phyloP scores from a whole-genome alignment of 2,113 vertebrate genomes.

The Proteles cristata region DNA sequence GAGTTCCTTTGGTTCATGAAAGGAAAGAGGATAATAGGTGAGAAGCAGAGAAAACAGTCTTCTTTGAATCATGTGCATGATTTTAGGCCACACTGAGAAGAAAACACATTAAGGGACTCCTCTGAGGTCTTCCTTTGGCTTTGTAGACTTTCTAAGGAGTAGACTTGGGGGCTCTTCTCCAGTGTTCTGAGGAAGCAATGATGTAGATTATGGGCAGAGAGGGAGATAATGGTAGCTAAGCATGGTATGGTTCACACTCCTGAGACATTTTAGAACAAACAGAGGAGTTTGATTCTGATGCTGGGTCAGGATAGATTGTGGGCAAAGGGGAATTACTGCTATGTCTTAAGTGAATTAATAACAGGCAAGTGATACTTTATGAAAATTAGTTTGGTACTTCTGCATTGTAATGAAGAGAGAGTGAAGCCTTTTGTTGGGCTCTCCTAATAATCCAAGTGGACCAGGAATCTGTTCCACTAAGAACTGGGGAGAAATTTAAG shows the following conservation, averaged over 20 bases:
- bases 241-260: background rate
- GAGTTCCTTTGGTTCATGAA: background rate
- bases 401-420: constrained; percentile 21
- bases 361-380: constrained; percentile 55
- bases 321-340: constrained; percentile 1
- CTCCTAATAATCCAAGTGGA: constrained; percentile 13
- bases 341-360: constrained; percentile 59
- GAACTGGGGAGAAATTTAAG: background rate
- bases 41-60: constrained; percentile 1
- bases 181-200: background rate
- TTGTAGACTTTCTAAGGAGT: background rate
- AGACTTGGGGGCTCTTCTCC: background rate
- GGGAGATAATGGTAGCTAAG: background rate
- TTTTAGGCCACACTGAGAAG: background rate
- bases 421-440: constrained; percentile 31
- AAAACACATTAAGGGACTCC: background rate
- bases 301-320: background rate
- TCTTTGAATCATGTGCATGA: background rate
- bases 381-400: constrained; percentile 70
- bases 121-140: background rate
- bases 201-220: background rate
- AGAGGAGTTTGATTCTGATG: constrained; percentile 8
- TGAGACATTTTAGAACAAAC: background rate
- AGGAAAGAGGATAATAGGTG: background rate
- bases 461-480: background rate